Percentiles rank a stretch among this genome's conserved stretches.
These are phyloP conservation scores for Chouioia cunea DNA, from an alignment of 2,888 invertebrate genomes.

Conservation along the genomic window DNA sequence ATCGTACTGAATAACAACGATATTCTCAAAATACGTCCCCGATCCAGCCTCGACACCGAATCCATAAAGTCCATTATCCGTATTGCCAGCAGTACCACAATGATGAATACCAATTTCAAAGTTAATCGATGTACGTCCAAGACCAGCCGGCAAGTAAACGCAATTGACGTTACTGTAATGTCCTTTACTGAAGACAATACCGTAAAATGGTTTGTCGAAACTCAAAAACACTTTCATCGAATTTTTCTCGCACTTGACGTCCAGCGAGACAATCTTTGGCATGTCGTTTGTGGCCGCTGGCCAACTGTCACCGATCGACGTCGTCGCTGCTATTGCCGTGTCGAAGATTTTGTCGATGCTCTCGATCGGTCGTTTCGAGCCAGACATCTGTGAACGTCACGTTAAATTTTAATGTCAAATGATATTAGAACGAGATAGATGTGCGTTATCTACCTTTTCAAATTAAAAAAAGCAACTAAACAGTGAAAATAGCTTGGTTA, in stretches of 20 bases:
- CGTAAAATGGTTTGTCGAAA: conserved; percentile 94
- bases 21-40: conserved; percentile 94
- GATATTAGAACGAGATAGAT: no score
- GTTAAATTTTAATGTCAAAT: no score
- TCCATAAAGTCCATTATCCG: conserved; percentile 89
- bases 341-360: conserved; percentile 47
- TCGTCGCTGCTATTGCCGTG: conserved; percentile 34
- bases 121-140: conserved; percentile 87
- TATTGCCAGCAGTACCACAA: conserved; percentile 92
- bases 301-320: conserved; percentile 78
- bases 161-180: conserved; percentile 94
- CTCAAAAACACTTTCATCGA: conserved; percentile 95
- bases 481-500: no score
- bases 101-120: conserved; percentile 93
- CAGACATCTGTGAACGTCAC: conserved; percentile 6
- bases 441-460: neutral
- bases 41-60: conserved; percentile 90
- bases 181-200: conserved; percentile 95
- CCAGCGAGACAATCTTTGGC: conserved; percentile 92
- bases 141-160: conserved; percentile 89
- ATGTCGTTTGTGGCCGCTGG: conserved; percentile 86
- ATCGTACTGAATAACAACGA: conserved; percentile 93
- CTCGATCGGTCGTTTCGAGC: conserved; percentile 32
- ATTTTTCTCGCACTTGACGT: conserved; percentile 94
- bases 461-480: no score